Evolutionary conservation across 2,888 invertebrate species (phyloP).

Genomic region (Mayetiola destructor): DNA sequence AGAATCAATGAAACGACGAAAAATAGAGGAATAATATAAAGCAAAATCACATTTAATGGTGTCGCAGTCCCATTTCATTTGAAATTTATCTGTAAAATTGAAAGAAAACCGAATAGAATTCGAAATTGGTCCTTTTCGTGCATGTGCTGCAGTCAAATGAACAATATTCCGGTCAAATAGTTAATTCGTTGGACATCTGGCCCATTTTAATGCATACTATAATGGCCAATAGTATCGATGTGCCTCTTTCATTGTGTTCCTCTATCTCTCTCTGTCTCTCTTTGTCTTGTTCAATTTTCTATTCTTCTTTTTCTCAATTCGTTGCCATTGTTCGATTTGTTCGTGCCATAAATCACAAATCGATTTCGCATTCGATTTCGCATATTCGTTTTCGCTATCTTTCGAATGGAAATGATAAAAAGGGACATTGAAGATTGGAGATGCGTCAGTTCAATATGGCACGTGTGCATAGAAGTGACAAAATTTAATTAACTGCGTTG

Average conservation of each 20-base stretch:
- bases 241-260: no score
- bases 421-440: background rate
- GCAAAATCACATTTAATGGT: background rate
- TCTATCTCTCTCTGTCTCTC: background rate
- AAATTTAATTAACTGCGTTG: slow-evolving; percentile 13
- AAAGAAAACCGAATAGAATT: no score
- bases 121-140: background rate
- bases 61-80: background rate
- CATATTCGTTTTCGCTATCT: no score
- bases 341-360: no score
- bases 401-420: no score
- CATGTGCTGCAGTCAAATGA: slow-evolving; percentile 6
- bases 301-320: background rate
- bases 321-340: background rate
- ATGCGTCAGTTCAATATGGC: background rate
- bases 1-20: background rate
- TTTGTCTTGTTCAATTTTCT: background rate
- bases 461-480: slow-evolving; percentile 1
- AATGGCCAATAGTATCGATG: background rate
- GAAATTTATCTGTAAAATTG: background rate
- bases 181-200: slow-evolving; percentile 11
- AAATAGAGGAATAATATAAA: background rate
- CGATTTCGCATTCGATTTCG: no score
- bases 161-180: slow-evolving; percentile 7
- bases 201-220: background rate